phyloP scores from a whole-genome alignment of 2,888 invertebrate species.

The Leptopterna dolabrata region DNA sequence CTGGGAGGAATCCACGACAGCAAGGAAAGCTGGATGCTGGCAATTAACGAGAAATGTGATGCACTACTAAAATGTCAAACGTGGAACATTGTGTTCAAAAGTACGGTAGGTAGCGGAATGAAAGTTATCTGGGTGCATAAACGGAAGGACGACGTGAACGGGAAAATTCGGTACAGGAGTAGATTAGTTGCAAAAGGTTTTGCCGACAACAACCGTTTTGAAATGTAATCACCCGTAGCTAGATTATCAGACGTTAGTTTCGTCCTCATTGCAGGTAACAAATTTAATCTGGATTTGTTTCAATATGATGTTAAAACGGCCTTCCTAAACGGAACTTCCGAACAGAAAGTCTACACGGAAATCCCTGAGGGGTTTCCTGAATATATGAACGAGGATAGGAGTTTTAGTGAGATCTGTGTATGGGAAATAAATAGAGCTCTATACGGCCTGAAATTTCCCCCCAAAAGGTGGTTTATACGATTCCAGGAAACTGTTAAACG shows the following conservation, averaged over 20 bases:
- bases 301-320: not conserved
- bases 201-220: not conserved
- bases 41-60: too few relatives aligned
- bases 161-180: not conserved
- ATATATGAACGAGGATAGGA: not conserved
- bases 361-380: not conserved
- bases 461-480: not conserved
- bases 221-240: not conserved
- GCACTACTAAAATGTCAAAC: too few relatives aligned
- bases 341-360: not conserved
- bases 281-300: not conserved
- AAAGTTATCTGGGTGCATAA: not conserved
- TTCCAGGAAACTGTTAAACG: not conserved
- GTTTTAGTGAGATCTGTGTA: not conserved
- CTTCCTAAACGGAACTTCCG: constrained; percentile 6
- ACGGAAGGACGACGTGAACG: not conserved
- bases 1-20: too few relatives aligned
- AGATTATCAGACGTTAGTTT: not conserved
- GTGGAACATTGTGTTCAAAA: too few relatives aligned
- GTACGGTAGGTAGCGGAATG: too few relatives aligned
- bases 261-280: not conserved
- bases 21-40: too few relatives aligned
- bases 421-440: not conserved
- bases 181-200: not conserved
- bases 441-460: not conserved